Conservation (phyloP, 2,797 vertebrate genomes). For the Syndactyla subalaris region DNA sequence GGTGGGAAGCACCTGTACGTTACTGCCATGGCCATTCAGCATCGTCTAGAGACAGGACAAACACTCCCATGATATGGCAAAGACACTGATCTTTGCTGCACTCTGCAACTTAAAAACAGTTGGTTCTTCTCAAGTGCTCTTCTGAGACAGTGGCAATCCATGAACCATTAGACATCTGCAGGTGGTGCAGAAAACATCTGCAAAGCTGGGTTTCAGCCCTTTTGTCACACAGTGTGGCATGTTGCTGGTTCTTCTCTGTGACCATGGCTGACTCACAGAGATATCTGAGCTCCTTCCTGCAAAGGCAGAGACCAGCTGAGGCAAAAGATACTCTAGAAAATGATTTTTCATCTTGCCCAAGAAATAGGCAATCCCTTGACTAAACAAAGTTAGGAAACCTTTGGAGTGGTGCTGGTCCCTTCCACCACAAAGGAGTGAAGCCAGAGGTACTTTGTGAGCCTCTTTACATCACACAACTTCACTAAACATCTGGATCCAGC, state of each 20-base stretch:
- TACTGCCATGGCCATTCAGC: neutral
- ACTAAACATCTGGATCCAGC: neutral
- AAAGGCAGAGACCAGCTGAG: neutral
- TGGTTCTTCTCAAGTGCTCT: neutral
- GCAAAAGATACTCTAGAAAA: neutral
- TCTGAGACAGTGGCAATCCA: neutral
- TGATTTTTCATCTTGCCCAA: neutral
- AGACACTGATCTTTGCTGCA: neutral
- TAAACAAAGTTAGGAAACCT: neutral
- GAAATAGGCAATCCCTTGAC: neutral
- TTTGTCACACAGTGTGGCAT: neutral
- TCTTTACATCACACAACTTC: neutral
- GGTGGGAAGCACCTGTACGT: neutral
- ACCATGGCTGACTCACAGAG: neutral
- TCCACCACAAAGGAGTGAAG: neutral
- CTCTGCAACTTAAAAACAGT: neutral
- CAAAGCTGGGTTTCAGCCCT: neutral
- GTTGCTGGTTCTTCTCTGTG: neutral
- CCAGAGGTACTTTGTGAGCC: neutral
- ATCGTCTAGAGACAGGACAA: neutral
- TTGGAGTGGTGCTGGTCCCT: neutral
- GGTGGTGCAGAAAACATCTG: neutral
- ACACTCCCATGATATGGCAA: neutral
- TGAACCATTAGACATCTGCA: neutral
- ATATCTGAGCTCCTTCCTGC: neutral